These are phyloP conservation scores for Pasiphila rectangulata DNA, from an alignment of 2,888 invertebrate species.

Conservation along the genomic window DNA sequence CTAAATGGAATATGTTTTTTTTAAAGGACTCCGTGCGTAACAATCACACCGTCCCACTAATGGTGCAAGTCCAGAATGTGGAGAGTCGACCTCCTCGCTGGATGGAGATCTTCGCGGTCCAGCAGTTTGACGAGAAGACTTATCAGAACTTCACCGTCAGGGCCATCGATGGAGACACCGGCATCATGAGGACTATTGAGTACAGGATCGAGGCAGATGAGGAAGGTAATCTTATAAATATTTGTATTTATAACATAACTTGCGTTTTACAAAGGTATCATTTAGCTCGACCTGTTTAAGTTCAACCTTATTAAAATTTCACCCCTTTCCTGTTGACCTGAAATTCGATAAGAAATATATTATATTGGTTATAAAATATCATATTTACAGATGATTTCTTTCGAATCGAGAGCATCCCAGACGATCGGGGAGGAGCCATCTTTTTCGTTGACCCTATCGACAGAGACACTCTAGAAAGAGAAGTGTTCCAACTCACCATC, in stretches of 20 bases:
- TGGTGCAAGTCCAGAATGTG: slow-evolving; percentile 81
- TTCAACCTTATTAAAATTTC: too few relatives aligned
- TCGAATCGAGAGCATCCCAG: slow-evolving; percentile 52
- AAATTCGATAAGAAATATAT: too few relatives aligned
- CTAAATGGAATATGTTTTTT: background rate
- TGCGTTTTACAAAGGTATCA: too few relatives aligned
- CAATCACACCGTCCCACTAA: slow-evolving; percentile 62
- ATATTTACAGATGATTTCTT: slow-evolving; percentile 60
- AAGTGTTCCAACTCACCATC: slow-evolving; percentile 69
- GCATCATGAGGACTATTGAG: slow-evolving; percentile 75
- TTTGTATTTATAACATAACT: too few relatives aligned
- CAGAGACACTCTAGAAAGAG: slow-evolving; percentile 65
- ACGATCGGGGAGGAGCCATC: slow-evolving; percentile 53
- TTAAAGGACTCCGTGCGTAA: slow-evolving; percentile 67
- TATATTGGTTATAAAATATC: too few relatives aligned
- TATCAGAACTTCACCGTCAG: slow-evolving; percentile 61
- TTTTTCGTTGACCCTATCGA: slow-evolving; percentile 65
- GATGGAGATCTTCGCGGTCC: slow-evolving; percentile 78
- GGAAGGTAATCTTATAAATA: slow-evolving; percentile 53
- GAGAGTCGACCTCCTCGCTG: slow-evolving; percentile 82
- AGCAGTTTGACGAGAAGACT: slow-evolving; percentile 80
- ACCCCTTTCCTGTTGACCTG: too few relatives aligned
- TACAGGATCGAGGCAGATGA: slow-evolving; percentile 67
- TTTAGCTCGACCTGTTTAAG: too few relatives aligned
- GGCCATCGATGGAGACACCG: slow-evolving; percentile 83